Base-by-base conservation (phyloP, 2,797 vertebrate genomes). In the Lagodon rhomboides region DNA sequence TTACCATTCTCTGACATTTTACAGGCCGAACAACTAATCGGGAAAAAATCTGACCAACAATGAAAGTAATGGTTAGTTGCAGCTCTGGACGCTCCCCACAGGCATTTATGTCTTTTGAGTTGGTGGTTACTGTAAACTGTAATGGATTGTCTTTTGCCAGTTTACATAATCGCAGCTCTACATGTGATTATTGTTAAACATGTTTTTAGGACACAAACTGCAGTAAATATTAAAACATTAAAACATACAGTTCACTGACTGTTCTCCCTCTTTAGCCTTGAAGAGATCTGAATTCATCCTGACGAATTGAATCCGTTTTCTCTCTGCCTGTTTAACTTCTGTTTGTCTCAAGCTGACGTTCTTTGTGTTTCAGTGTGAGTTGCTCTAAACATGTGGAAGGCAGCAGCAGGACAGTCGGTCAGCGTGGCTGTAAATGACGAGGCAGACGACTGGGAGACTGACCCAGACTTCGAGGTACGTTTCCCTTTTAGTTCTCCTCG, bases 381-480 rank as follows among this genome's bases (percentile, higher is more conserved):
- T 23, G 25, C 46, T 43, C 0, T 73, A 23, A 91, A 96, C 93
- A 99, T 99, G 98, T 99, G 98, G 98, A 98, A 97, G 91, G 96
- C 98, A 68, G 95, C 96, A 17, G 97, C 96, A 46, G 98, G 98
- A 80, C 97, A 97, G 80, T 88, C 94, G 0, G 88, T 98, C 73
- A 93, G 83, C 1, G 79, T 97, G 72, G 51, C 77, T 13, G 92
- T 95, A 22, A 95, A 96, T 0, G 96, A 97, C 0, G 96, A 93
- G 27, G 95, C 92, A 0, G 98, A 99, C 2, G 98, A 99, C 93
- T 99, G 98, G 98, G 98, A 99, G 91, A 99, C 98, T 0, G 98
- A 99, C 91, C 97, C 98, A 0, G 98, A 99, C 88, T 99, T 99
- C 75, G 98, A 97, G 97, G 98, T 99, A 92, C 0, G 5, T 0